Percentiles rank a stretch among this genome's conserved stretches.
These are phyloP conservation scores for Varanus salvator DNA, from an alignment of 2,113 vertebrate genomes.

Conservation along the genomic window DNA sequence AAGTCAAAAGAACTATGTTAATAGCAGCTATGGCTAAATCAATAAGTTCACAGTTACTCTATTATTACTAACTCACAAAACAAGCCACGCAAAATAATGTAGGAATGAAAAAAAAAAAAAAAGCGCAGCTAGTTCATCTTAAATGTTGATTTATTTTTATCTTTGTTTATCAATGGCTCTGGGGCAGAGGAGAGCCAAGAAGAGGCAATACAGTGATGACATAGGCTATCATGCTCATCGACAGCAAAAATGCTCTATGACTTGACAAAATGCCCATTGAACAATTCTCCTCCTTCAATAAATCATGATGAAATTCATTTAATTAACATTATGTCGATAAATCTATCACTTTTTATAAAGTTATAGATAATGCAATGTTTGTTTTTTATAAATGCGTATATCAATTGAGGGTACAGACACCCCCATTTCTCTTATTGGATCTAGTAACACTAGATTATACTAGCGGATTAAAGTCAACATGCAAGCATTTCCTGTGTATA, in stretches of 20 bases:
- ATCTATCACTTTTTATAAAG: conserved; percentile 64
- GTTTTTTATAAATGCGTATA: conserved; percentile 64
- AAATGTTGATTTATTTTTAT: conserved; percentile 49
- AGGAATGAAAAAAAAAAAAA: background rate
- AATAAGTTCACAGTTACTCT: conserved; percentile 28
- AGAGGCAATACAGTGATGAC: conserved; percentile 45
- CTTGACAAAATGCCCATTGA: conserved; percentile 66
- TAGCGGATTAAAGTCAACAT: conserved; percentile 66
- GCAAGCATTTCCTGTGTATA: conserved; percentile 67
- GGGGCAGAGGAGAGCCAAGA: background rate
- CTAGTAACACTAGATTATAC: conserved; percentile 64
- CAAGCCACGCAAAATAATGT: background rate
- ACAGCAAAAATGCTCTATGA: conserved; percentile 64
- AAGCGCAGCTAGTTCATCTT: background rate
- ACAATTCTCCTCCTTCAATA: conserved; percentile 70
- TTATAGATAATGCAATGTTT: conserved; percentile 64
- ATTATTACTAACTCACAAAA: conserved; percentile 1
- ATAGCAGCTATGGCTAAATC: conserved; percentile 31
- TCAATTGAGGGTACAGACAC: conserved; percentile 71
- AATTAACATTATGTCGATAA: conserved; percentile 69
- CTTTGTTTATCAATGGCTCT: conserved; percentile 59
- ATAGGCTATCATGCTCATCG: conserved; percentile 68
- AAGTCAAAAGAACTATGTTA: background rate
- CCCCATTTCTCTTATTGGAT: conserved; percentile 73
- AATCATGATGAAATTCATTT: conserved; percentile 76